phyloP scores from a whole-genome alignment of 2,113 vertebrate species.

The Stegostoma tigrinum region DNA sequence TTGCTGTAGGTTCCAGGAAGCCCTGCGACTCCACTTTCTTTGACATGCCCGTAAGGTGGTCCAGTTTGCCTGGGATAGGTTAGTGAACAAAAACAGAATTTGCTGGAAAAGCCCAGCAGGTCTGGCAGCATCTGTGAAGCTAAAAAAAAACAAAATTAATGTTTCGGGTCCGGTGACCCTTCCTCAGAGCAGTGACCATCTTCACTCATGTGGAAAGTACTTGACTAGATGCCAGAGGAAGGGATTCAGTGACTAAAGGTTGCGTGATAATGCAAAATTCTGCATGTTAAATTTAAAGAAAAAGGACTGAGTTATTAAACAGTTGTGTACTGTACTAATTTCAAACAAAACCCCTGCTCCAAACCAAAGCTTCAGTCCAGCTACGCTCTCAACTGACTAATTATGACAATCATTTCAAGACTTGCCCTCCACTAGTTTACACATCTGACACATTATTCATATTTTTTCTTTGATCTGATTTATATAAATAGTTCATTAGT shows the following conservation, averaged over 20 bases:
- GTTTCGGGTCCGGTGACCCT: no score
- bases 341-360: not conserved
- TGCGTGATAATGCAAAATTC: not conserved
- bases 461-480: not conserved
- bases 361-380: not conserved
- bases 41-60: slow-evolving; percentile 42
- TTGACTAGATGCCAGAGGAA: slow-evolving; percentile 35
- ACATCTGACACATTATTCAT: not conserved
- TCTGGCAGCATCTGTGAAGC: no score
- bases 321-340: not conserved
- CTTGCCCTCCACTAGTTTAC: not conserved
- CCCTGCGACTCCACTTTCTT: slow-evolving; percentile 37
- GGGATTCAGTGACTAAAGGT: not conserved
- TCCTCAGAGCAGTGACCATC: not conserved
- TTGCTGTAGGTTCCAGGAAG: no score
- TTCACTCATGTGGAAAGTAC: slow-evolving; percentile 40
- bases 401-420: not conserved
- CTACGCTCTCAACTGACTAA: not conserved
- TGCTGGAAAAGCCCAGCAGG: no score
- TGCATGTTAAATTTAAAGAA: not conserved
- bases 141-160: no score
- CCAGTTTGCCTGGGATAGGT: slow-evolving; percentile 43
- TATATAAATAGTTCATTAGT: no score
- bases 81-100: not conserved
- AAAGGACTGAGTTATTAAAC: not conserved